Conservation (phyloP, 2,888 invertebrate genomes). For the Lissocephala sabroskyi region DNA sequence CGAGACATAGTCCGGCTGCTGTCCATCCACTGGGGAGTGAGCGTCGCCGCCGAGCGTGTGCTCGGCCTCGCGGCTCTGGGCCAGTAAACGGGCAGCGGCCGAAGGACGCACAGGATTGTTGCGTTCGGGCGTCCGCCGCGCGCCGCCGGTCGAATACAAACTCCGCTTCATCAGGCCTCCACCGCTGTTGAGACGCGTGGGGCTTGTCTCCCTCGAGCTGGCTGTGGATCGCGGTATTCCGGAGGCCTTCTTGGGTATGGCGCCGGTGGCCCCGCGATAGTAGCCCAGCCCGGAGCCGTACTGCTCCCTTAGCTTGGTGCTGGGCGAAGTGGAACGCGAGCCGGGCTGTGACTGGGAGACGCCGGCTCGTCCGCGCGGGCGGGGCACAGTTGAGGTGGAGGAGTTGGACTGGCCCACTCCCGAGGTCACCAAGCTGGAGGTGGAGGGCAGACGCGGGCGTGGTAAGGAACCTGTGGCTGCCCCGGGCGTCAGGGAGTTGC, state of each 20-base stretch:
- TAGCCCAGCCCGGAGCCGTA: conserved; percentile 66
- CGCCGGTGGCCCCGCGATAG: conserved; percentile 70
- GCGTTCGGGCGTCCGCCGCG: conserved; percentile 72
- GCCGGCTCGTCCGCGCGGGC: conserved; percentile 78
- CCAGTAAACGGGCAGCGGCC: conserved; percentile 86
- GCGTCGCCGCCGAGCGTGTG: conserved; percentile 85
- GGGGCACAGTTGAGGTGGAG: conserved; percentile 38
- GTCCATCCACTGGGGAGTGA: conserved; percentile 40
- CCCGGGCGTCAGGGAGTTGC: conserved; percentile 14
- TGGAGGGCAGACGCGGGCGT: conserved; percentile 46
- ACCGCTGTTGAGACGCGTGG: conserved; percentile 74
- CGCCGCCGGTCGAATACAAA: conserved; percentile 55
- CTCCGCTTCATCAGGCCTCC: conserved; percentile 70
- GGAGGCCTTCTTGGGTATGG: conserved; percentile 79
- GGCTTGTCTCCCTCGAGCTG: conserved; percentile 80
- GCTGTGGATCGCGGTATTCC: conserved; percentile 82
- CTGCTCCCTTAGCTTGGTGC: conserved; percentile 85
- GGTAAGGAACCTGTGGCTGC: conserved; percentile 56
- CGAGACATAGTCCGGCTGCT: conserved; percentile 33
- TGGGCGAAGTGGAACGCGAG: conserved; percentile 94
- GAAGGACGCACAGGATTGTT: conserved; percentile 76
- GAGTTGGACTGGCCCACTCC: conserved; percentile 2
- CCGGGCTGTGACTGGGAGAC: conserved; percentile 96
- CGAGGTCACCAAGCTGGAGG: conserved; percentile 70
- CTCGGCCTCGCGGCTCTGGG: conserved; percentile 91